Base-by-base conservation (phyloP, 2,113 vertebrate genomes). In the Dipodomys merriami region DNA sequence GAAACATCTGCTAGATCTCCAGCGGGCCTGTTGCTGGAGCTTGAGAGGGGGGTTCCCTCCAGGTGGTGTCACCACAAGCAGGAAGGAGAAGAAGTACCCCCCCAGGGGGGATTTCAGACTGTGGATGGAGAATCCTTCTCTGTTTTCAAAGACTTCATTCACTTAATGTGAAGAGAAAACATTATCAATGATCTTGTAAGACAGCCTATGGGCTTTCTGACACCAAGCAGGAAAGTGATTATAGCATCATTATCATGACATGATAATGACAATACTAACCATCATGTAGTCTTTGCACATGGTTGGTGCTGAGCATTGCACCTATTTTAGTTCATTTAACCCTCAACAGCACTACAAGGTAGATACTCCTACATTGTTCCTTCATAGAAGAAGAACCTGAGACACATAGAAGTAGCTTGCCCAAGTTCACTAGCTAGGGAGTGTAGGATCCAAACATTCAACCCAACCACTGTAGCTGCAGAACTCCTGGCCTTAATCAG, bases 1-100 rank as follows among this genome's bases (percentile, higher is more conserved):
- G 97, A 98, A 98, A 98, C 98, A 98, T 98, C 97, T 98, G 98
- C 94, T 98, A 30, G 94, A 90, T 96, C 96, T 96, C 97, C 91
- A 87, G 96, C 86, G 78, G 69, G 46, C 96, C 97, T 96, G 97
- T 86, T 95, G 86, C 96, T 94, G 91, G 96, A 90, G 78, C 83
- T 33, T 6, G 83, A 72, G 76, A 16, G 74, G 65, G 67, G 11
- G 33, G 39, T 33, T 39, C 30, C 60, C 64, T 65, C 67, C 46
- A 73, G 83, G 94, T 89, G 74, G 96, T 77, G 76, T 88, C 73
- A 62, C 80, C 80, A 69, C 39, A 85, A 93, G 94, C 78, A 49
- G 82, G 83, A 94, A 76, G 67, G 33, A 39, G n/a, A 46, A 84
- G 86, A 83, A 69, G 53, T 79, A 19, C 67, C 80, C 83, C 72